phyloP scores from a whole-genome alignment of 2,888 invertebrate genomes.

The Cheilosia grossa region DNA sequence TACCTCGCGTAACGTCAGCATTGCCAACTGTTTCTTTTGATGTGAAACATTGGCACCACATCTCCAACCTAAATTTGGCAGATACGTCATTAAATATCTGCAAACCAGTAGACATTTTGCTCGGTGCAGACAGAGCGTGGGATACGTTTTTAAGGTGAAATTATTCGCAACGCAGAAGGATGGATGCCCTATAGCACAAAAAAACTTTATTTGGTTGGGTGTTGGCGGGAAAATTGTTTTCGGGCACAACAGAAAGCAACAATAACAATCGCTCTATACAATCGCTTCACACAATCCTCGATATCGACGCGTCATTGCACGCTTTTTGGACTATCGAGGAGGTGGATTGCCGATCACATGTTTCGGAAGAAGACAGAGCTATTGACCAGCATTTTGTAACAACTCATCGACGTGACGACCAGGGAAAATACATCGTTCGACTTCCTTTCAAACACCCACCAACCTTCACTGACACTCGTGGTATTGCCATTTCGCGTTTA shows the following conservation, averaged over 20 bases:
- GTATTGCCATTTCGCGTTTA: conserved; percentile 25
- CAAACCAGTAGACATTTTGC: conserved; percentile 13
- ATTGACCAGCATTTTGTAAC: conserved; percentile 32
- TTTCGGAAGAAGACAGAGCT: conserved; percentile 30
- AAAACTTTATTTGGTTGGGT: conserved; percentile 18
- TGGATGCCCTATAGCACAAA: conserved; percentile 23
- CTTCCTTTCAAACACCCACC: conserved; percentile 33
- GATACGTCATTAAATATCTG: conserved; percentile 17
- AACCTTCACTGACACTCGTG: conserved; percentile 26
- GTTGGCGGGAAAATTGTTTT: conserved; percentile 7
- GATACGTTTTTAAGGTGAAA: conserved; percentile 11
- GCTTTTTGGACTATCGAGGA: conserved; percentile 35
- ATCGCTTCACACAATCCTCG: conserved; percentile 9
- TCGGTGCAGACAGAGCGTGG: conserved; percentile 32
- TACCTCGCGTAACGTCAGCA: not conserved
- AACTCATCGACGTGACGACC: conserved; percentile 33
- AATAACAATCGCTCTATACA: not conserved
- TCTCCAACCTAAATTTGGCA: conserved; percentile 19
- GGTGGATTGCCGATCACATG: not conserved
- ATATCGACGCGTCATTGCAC: conserved; percentile 18
- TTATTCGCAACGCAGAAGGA: not conserved
- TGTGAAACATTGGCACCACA: conserved; percentile 29
- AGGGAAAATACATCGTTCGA: conserved; percentile 37
- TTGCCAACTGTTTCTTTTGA: conserved; percentile 18
- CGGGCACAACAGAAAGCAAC: too few species aligned